A percentile compares a stretch with the other conserved stretches of the same genome.
These are phyloP conservation scores for Caenorhabditis sp. DNA, from an alignment of 2,888 invertebrate genomes.

Conservation along the genomic window DNA sequence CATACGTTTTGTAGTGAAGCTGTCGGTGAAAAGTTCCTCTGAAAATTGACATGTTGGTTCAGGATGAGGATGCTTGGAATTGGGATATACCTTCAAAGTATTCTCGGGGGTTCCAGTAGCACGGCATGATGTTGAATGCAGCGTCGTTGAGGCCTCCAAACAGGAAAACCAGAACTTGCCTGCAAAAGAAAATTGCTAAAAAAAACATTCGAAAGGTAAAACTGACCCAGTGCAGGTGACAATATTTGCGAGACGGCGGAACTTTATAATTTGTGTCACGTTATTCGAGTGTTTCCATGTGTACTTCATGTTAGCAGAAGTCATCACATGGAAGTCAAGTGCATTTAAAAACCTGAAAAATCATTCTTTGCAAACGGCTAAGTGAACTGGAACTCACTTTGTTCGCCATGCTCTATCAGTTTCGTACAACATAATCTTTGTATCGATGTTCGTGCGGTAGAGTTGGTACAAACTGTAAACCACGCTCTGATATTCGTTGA, in stretches of 20 bases:
- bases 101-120: too few relatives aligned
- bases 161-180: neutral
- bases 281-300: neutral
- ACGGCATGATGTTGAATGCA: neutral
- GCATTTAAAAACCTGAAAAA: neutral
- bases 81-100: too few relatives aligned
- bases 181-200: too few relatives aligned
- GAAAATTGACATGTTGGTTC: too few relatives aligned
- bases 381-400: neutral
- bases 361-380: too few relatives aligned
- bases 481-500: neutral
- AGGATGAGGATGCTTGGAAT: too few relatives aligned
- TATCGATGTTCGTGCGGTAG: neutral
- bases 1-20: too few relatives aligned
- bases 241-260: too few relatives aligned
- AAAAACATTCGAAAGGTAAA: too few relatives aligned
- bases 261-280: too few relatives aligned
- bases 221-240: too few relatives aligned
- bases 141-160: neutral
- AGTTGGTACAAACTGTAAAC: constrained; percentile 1
- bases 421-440: neutral
- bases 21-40: too few relatives aligned
- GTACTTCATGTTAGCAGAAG: neutral
- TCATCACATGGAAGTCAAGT: neutral
- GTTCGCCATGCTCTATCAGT: neutral